These are phyloP conservation scores for Cosmia trapezina DNA, from an alignment of 2,888 invertebrate genomes.

Conservation along the genomic window DNA sequence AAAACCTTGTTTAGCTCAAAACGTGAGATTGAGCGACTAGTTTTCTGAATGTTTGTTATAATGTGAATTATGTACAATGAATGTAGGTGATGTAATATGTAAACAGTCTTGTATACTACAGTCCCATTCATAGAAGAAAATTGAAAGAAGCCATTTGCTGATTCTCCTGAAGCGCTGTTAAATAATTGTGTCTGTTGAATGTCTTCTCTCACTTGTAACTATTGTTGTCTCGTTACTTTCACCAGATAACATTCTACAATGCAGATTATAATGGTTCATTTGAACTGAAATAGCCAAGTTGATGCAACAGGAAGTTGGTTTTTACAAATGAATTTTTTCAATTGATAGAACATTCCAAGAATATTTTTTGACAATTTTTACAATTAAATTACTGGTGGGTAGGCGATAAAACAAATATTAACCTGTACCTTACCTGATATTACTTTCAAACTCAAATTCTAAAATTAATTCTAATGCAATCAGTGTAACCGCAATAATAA, in stretches of 20 bases:
- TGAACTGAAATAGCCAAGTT: conserved; percentile 1
- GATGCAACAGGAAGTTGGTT: background rate
- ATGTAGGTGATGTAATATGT: conserved; percentile 47
- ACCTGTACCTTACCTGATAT: too few relatives aligned
- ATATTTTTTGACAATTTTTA: too few relatives aligned
- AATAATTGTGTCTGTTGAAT: conserved; percentile 20
- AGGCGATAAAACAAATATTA: background rate
- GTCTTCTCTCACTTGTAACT: conserved; percentile 32
- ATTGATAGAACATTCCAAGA: background rate
- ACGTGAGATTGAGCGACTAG: conserved; percentile 11
- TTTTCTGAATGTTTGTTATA: conserved; percentile 23
- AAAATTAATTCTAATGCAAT: background rate
- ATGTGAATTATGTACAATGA: conserved; percentile 20
- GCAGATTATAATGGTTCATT: background rate
- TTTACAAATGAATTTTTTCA: background rate
- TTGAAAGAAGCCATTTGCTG: conserved; percentile 40
- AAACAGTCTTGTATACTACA: conserved; percentile 36
- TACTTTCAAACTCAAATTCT: background rate
- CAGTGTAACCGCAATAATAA: background rate
- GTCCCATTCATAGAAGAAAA: conserved; percentile 31
- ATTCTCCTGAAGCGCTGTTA: conserved; percentile 25
- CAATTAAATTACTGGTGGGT: background rate
- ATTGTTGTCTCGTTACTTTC: conserved; percentile 46
- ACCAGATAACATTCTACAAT: conserved; percentile 4
- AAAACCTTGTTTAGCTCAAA: background rate